Base-by-base conservation (phyloP, 2,797 vertebrate species). In the Chrysocyon brachyurus region DNA sequence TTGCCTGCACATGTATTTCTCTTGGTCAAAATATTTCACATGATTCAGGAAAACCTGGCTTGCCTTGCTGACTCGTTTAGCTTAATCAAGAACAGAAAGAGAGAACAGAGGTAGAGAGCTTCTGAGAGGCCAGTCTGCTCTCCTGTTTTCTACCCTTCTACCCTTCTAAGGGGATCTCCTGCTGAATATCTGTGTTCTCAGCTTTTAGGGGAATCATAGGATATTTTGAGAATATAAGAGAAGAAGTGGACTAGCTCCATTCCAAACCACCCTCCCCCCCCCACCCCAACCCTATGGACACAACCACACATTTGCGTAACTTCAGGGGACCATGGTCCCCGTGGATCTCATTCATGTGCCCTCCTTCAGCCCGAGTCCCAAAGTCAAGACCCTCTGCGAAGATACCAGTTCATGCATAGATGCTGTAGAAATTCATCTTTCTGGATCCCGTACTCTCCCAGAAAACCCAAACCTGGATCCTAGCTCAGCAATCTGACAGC, bases 211-310 rank as follows among this genome's bases (percentile, higher is more conserved):
- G 6, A 77, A 6, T 49, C 75, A 83, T 15, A 28, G 15, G 64
- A 31, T 33, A 68, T n/a, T 94, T 14, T 14, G 21, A 89, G 57
- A 66, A 17, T 28, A 19, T 40, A 73, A 66, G 3, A 26, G 81
- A 88, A 89, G 28, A 5, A 24, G 15, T 1, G 12, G 15, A 40
- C 49, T 49, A 61, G 52, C 57, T 94, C 9, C 10, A 4, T 59
- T 33, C 52, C 49, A 16, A 11, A 7, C 14, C 52, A 54, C 11
- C 11, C n/a, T 46, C 6, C 40, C 3, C 40, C 40, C 8, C 40
- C 6, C 0, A 7, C 19, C 31, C 24, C 46, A 33, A 12, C 0
- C 0, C 90, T 28, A 56, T 0, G 2, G 2, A 31, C 8, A 75
- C n/a, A 46, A 46, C 56, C 70, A 66, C 61, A 40, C 4, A 4